phyloP scores from a whole-genome alignment of 2,888 invertebrate genomes.

The Deilephila porcellus region DNA sequence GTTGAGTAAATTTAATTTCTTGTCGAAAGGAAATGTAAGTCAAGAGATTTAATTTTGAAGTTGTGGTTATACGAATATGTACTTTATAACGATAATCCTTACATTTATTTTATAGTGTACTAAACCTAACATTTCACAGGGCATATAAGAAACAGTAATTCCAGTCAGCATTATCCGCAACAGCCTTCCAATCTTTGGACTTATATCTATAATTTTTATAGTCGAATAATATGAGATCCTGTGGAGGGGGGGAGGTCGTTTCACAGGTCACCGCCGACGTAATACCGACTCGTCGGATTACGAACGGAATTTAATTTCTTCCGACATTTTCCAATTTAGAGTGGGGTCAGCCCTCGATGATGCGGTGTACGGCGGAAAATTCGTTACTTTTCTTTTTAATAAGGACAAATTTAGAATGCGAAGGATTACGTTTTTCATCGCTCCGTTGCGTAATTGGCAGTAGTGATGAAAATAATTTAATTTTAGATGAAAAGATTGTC shows the following conservation, averaged over 20 bases:
- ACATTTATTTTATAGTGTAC: too few relatives aligned
- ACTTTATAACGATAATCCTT: too few relatives aligned
- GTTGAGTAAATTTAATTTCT: too few relatives aligned
- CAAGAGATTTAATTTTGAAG: too few relatives aligned
- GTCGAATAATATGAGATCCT: background rate
- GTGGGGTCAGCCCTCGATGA: slow-evolving; percentile 7
- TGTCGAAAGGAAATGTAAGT: too few relatives aligned
- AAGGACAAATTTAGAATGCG: background rate
- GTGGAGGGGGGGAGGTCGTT: background rate
- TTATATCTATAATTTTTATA: background rate
- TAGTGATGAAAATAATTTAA: background rate
- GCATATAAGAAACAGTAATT: background rate
- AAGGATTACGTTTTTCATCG: background rate
- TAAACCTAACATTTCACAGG: background rate
- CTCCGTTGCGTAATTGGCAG: background rate
- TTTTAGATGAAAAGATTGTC: too few relatives aligned
- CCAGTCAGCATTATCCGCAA: background rate
- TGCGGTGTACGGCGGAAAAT: slow-evolving; percentile 1
- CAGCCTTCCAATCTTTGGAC: background rate
- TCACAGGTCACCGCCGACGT: slow-evolving; percentile 16
- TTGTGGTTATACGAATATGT: too few relatives aligned
- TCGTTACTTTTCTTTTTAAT: slow-evolving; percentile 15
- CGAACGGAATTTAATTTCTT: slow-evolving; percentile 28
- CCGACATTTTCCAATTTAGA: slow-evolving; percentile 23
- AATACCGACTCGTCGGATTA: slow-evolving; percentile 25